A percentile compares a stretch with the other conserved stretches of the same genome.
Conservation (phyloP, 2,888 invertebrate genomes). For the Sinotaia quadrata region DNA sequence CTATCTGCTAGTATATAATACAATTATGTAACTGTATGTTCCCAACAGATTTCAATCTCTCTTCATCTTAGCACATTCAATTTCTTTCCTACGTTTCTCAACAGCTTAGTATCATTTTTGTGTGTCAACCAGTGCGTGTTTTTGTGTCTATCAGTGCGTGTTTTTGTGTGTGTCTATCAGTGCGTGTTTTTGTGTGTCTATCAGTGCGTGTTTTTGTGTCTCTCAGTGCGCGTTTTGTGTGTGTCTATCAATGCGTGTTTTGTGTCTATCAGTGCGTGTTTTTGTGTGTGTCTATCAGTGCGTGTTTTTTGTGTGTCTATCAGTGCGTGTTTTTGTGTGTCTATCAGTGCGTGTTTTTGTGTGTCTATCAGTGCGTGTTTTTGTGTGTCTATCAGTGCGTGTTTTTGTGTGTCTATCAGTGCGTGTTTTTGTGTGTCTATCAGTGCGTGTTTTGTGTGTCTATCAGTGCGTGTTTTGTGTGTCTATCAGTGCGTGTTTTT, state of each 20-base stretch:
- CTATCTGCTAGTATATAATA: too few relatives aligned
- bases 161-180: background rate
- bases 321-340: conserved; percentile 12
- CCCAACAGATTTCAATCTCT: too few relatives aligned
- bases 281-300: background rate
- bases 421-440: background rate
- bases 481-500: conserved; percentile 7
- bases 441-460: background rate
- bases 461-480: conserved; percentile 10
- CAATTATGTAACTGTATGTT: too few relatives aligned
- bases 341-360: background rate
- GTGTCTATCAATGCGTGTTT: too few relatives aligned
- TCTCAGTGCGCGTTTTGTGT: background rate
- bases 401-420: background rate
- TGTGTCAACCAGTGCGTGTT: background rate
- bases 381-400: background rate
- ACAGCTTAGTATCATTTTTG: background rate
- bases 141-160: conserved; percentile 5
- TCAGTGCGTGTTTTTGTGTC: background rate
- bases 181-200: background rate
- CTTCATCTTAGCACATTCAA: too few relatives aligned
- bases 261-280: background rate
- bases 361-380: background rate
- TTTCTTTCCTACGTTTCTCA: too few relatives aligned
- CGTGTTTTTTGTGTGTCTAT: conserved; percentile 1